Percentiles rank a stretch among this genome's conserved stretches.
These are phyloP conservation scores for Leptogaster cylindrica DNA, from an alignment of 2,888 invertebrate genomes.

Conservation along the genomic window DNA sequence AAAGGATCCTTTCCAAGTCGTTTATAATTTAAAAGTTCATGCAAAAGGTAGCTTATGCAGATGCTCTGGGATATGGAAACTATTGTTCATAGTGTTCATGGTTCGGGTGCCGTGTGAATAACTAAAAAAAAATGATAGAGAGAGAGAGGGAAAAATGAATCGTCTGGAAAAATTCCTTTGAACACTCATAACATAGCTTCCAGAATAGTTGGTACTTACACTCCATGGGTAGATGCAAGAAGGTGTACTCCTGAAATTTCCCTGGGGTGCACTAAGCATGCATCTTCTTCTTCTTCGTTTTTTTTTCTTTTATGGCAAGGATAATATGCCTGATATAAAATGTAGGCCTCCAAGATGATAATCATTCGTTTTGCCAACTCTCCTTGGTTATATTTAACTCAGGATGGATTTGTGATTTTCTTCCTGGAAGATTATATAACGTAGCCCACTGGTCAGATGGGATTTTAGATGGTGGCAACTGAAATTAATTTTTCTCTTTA, in stretches of 20 bases:
- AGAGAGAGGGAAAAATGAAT: slow-evolving; percentile 36
- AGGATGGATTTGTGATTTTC: slow-evolving; percentile 31
- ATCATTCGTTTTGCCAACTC: slow-evolving; percentile 21
- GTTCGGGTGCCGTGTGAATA: not conserved
- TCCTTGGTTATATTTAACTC: slow-evolving; percentile 23
- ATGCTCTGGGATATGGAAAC: slow-evolving; percentile 27
- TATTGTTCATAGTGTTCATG: slow-evolving; percentile 23
- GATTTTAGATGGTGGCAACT: no score
- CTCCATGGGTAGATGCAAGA: slow-evolving; percentile 22
- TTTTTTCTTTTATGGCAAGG: slow-evolving; percentile 16
- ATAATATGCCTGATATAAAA: slow-evolving; percentile 37
- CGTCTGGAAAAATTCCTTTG: slow-evolving; percentile 39
- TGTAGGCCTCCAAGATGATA: slow-evolving; percentile 38
- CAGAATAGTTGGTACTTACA: slow-evolving; percentile 18
- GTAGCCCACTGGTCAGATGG: slow-evolving; percentile 28
- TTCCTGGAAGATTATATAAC: slow-evolving; percentile 18
- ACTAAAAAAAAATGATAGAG: no score
- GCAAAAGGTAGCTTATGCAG: slow-evolving; percentile 35
- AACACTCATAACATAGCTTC: slow-evolving; percentile 24
- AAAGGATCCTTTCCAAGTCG: not conserved
- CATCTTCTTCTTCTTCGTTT: slow-evolving; percentile 38
- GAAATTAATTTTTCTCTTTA: no score
- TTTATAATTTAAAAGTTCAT: slow-evolving; percentile 15
- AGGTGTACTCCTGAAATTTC: slow-evolving; percentile 47
- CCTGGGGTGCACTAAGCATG: slow-evolving; percentile 47